Evolutionary conservation across 2,888 invertebrate species (phyloP), one percentile per base, ranked within the genome.

Genomic region (Ichneumoninae sp.): DNA sequence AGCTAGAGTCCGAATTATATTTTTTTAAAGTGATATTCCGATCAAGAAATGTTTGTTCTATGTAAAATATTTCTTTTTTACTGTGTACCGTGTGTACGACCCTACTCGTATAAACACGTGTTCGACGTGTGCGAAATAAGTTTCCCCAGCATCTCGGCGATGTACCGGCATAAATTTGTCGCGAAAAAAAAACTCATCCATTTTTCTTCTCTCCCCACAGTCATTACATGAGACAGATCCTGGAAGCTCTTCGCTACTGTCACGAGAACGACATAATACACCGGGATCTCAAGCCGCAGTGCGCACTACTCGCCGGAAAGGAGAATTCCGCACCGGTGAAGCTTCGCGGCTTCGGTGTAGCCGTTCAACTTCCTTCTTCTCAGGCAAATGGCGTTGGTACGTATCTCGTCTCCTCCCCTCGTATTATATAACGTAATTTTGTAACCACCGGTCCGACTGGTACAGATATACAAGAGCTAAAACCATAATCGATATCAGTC

Each of bases 261-360:
- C 99, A 99, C 94, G 98, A 98, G 94, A 98, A 98, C 94, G 98
- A 98, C 94, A 99, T 99, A 90, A 97, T 99, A 90, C 99, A 99
- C 94, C 96, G 99, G 86, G 99, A 99, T 94, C 97, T 99, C 89
- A 97, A 99, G 91, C 99, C 99, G 10, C 99, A 99, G 92, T 99
- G 99, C 95, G 98, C 99, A 73, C 95, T 99, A 71, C 95, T 99
- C 83, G 98, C 99, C 54, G 98, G 98, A 79, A 97, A 98, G 89
- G 99, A 99, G 94, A 99, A 99, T 95, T 99, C 99, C 71, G 99
- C 99, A 47, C 99, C 99, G 0, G 97, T 99, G 89, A 99, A 99
- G 94, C 95, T 99, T 77, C 98, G 99, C 36, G 99, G 99, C 13
- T 99, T 99, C 93, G 98, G 99, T 0, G 98, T 99, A 19, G 99